phyloP scores from a whole-genome alignment of 1,140 invertebrate genomes.

The Cyclina sinensis region DNA sequence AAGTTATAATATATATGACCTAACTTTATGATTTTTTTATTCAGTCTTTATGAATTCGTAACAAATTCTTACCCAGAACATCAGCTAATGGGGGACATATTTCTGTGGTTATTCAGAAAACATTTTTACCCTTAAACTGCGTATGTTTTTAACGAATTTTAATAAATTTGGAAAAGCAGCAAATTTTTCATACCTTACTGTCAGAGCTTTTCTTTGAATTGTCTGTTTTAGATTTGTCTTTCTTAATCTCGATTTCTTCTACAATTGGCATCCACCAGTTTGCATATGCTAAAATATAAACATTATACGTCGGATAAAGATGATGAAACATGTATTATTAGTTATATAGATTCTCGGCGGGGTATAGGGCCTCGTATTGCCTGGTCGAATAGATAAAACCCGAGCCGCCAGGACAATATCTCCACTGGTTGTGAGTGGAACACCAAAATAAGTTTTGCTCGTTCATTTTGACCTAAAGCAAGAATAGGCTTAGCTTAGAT shows the following conservation, averaged over 20 bases:
- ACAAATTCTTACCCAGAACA: neutral
- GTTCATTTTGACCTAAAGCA: no score
- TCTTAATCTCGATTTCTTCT: conserved; percentile 77
- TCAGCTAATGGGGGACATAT: neutral
- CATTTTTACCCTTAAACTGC: neutral
- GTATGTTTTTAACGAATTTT: neutral
- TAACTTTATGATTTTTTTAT: neutral
- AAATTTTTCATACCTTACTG: neutral
- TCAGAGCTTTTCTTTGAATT: neutral
- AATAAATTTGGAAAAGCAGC: neutral
- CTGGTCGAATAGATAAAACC: no score
- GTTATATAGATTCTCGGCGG: no score
- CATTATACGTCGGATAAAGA: no score
- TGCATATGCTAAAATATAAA: conserved; percentile 76
- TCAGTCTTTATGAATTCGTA: neutral
- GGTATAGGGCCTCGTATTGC: no score
- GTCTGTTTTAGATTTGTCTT: conserved; percentile 62
- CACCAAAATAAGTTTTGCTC: no score
- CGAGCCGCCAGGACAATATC: no score
- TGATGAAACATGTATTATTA: no score
- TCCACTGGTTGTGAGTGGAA: no score
- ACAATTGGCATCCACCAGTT: conserved; percentile 82
- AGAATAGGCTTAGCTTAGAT: no score
- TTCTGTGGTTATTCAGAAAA: no score
- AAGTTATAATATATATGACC: no score